Evolutionary conservation across 2,888 invertebrate genomes (phyloP).

Genomic region (Hemistola chrysoprasaria): DNA sequence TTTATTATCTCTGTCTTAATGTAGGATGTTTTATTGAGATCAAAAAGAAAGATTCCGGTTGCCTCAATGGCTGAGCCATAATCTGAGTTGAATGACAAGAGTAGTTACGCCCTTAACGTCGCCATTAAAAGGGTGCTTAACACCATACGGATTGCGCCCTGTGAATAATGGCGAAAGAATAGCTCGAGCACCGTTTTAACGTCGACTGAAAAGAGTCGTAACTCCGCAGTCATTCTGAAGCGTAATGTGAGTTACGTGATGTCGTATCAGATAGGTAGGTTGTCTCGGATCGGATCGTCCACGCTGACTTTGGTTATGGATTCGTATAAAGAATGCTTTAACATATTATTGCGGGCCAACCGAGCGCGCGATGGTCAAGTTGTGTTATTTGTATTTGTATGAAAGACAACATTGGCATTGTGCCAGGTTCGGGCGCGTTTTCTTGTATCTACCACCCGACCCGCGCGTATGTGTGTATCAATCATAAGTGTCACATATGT

Average conservation of each 20-base stretch:
- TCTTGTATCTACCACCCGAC: too few species aligned
- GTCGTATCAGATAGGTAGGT: slow-evolving; percentile 15
- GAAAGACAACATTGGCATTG: too few species aligned
- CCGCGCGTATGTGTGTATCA: slow-evolving; percentile 36
- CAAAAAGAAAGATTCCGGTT: slow-evolving; percentile 15
- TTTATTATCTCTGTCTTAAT: slow-evolving; percentile 9
- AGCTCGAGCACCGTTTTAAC: slow-evolving; percentile 59
- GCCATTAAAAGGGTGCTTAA: slow-evolving; percentile 61
- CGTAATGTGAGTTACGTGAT: slow-evolving; percentile 59
- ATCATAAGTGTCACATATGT: slow-evolving; percentile 37
- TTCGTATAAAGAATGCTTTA: too few species aligned
- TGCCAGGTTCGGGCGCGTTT: too few species aligned
- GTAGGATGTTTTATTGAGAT: slow-evolving; percentile 4
- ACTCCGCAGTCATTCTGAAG: slow-evolving; percentile 58
- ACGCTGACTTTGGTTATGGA: slow-evolving; percentile 29
- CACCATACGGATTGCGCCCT: slow-evolving; percentile 57
- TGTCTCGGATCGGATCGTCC: slow-evolving; percentile 14
- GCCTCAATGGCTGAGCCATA: slow-evolving; percentile 39
- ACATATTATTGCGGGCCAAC: too few species aligned
- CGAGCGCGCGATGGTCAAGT: too few species aligned
- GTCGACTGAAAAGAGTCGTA: slow-evolving; percentile 61
- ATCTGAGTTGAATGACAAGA: slow-evolving; percentile 54
- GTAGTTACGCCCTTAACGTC: slow-evolving; percentile 54
- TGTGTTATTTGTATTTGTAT: too few species aligned
- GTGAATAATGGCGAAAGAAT: slow-evolving; percentile 68